Evolutionary conservation across 2,888 invertebrate genomes (phyloP), one percentile per base, ranked within the genome.

Genomic region (Nemotelus nigrinus): DNA sequence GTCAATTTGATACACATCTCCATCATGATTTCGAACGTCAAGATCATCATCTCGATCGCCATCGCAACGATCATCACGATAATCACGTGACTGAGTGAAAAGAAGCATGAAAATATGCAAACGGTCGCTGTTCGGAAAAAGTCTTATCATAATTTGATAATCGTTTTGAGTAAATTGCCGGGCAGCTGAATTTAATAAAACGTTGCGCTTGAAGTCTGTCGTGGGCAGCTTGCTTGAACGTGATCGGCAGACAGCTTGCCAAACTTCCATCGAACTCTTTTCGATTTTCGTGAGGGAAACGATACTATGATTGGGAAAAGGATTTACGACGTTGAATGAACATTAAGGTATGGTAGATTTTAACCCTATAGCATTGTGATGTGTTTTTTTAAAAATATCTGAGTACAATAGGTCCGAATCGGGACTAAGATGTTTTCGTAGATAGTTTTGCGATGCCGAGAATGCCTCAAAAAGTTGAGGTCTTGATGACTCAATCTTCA

Each of bases 121-220:
- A 68, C 25, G 67, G 67, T 50, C 67, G 8, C n/a, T 50, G 6
- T 39, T 10, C 39, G n/a, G 60, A 7, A 60, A 68, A 60, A 68
- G n/a, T 10, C 41, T 68, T 68, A 48, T 68, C 47, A 50, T 68
- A 68, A 68, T 68, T 68, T 65, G 65, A 65, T 65, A 65, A 65
- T 47, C 65, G 65, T 65, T 48, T 68, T n/a, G 39, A 68, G 67
- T 45, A 47, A 67, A 67, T 50, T 68, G 67, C 67, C 39, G 67
- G 47, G 7, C 47, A 65, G 47, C 65, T 47, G 60, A 39, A 60
- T 60, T 60, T 60, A 60, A 39, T 39, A 60, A 25, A 60, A 39
- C 8, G 50, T 50, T 50, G 6, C 50, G 25, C 25, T 25, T 25
- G 25, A 25, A 25, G 25, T 25, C 25, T 25, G 25, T 25, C 25